Percentiles rank a stretch among this genome's conserved stretches.
phyloP scores from a whole-genome alignment of 2,797 vertebrate genomes.

The Lagocephalus sceleratus region DNA sequence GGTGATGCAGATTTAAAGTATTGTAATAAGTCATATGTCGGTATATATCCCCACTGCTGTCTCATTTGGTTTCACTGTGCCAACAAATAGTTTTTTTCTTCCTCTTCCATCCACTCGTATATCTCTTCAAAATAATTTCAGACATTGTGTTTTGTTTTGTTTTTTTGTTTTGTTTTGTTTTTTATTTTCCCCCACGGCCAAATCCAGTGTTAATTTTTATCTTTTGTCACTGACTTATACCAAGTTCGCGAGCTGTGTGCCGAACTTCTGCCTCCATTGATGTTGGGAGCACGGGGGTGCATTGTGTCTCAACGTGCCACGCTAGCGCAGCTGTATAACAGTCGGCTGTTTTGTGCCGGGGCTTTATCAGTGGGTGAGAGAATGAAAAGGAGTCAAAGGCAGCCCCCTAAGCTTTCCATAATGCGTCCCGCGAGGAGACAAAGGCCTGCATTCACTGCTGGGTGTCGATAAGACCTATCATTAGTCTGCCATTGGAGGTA shows the following conservation, averaged over 20 bases:
- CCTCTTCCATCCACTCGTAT: neutral
- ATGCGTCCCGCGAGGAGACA: conserved; percentile 67
- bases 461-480: conserved; percentile 77
- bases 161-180: neutral
- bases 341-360: conserved; percentile 48
- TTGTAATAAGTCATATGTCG: neutral
- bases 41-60: neutral
- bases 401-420: conserved; percentile 71
- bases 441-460: conserved; percentile 73
- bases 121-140: neutral
- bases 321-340: conserved; percentile 46
- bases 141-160: neutral
- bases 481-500: conserved; percentile 73
- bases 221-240: conserved; percentile 45
- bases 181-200: conserved; percentile 3
- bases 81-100: neutral
- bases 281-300: conserved; percentile 19
- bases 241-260: conserved; percentile 26
- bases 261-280: conserved; percentile 46
- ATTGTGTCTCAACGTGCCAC: conserved; percentile 53
- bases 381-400: conserved; percentile 69
- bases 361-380: conserved; percentile 63
- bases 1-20: neutral
- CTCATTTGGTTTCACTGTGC: neutral
- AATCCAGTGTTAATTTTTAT: conserved; percentile 18